Percentiles rank a stretch among this genome's conserved stretches.
Conservation (phyloP, 2,797 vertebrate genomes). For the Danio kyathit region DNA sequence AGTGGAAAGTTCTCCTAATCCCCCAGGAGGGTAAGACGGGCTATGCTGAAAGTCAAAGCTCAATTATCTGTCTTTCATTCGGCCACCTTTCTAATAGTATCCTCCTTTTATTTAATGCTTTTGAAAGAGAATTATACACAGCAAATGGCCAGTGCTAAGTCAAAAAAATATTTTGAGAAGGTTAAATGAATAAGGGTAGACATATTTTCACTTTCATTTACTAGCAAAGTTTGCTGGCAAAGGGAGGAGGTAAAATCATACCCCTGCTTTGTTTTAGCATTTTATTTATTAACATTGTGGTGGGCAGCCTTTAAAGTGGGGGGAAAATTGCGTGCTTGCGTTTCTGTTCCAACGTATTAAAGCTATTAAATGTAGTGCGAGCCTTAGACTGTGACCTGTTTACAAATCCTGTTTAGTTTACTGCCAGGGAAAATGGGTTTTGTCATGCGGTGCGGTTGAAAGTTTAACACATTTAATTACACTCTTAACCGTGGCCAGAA, state of each 20-base stretch:
- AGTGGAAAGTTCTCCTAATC: constrained; percentile 50
- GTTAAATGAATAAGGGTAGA: constrained; percentile 3
- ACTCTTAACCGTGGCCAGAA: constrained; percentile 26
- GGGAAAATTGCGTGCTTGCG: not conserved
- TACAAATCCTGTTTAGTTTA: constrained; percentile 48
- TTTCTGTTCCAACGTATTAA: constrained; percentile 37
- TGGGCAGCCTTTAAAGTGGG: constrained; percentile 38
- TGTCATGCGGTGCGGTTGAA: constrained; percentile 38
- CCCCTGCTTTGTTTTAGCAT: constrained; percentile 8
- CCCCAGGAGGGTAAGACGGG: constrained; percentile 23
- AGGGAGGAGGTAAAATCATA: constrained; percentile 22
- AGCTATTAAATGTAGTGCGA: constrained; percentile 38
- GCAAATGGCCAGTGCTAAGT: constrained; percentile 17
- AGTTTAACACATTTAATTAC: constrained; percentile 73
- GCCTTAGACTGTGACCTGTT: constrained; percentile 47
- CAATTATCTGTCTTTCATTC: constrained; percentile 8
- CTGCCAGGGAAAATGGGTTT: constrained; percentile 44
- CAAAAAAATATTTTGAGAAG: constrained; percentile 4
- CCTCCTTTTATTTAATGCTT: constrained; percentile 8
- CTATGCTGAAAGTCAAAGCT: constrained; percentile 26
- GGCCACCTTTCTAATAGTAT: not conserved
- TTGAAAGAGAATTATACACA: constrained; percentile 3
- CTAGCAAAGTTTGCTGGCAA: constrained; percentile 21
- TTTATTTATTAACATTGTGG: constrained; percentile 40
- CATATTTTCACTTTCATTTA: constrained; percentile 17